Evolutionary conservation across 53 echinoderm and acorn worm genomes (phyloP).

Genomic region (Astropecten irregularis): DNA sequence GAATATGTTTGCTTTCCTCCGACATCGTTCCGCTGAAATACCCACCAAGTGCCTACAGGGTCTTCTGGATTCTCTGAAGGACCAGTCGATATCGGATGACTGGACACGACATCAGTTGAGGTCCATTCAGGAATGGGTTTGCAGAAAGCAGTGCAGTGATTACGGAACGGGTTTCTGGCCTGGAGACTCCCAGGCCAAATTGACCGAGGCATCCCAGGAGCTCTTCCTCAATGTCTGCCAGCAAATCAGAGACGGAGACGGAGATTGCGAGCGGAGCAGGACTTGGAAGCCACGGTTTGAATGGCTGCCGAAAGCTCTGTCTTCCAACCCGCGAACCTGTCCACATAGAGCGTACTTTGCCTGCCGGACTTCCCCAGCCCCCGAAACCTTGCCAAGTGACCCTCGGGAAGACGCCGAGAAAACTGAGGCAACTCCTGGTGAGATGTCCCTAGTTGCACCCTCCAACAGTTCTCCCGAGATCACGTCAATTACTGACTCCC

Average conservation of each 20-base stretch:
- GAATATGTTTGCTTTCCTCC: conserved; percentile 36
- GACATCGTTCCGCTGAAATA: conserved; percentile 14
- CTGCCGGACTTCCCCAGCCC: neutral
- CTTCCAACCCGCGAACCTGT: neutral
- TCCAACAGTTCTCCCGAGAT: neutral
- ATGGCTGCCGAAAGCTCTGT: conserved; percentile 6
- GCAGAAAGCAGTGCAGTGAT: conserved; percentile 7
- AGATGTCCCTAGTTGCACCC: too few species aligned
- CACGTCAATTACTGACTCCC: neutral
- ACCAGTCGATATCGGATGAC: neutral
- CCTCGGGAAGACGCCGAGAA: neutral
- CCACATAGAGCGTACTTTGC: neutral
- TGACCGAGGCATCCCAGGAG: neutral
- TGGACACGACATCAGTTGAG: conserved; percentile 26
- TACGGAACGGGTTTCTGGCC: neutral
- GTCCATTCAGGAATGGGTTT: neutral
- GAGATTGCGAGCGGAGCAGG: neutral
- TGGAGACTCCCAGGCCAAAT: neutral
- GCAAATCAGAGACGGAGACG: neutral
- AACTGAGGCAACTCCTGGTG: neutral
- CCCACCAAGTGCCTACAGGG: neutral
- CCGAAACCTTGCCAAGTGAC: neutral
- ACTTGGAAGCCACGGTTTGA: conserved; percentile 33
- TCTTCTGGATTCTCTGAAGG: neutral
- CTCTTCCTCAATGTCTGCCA: conserved; percentile 14